These are phyloP conservation scores for Sus cebifrons DNA, from an alignment of 2,797 vertebrate genomes.

Conservation along the genomic window DNA sequence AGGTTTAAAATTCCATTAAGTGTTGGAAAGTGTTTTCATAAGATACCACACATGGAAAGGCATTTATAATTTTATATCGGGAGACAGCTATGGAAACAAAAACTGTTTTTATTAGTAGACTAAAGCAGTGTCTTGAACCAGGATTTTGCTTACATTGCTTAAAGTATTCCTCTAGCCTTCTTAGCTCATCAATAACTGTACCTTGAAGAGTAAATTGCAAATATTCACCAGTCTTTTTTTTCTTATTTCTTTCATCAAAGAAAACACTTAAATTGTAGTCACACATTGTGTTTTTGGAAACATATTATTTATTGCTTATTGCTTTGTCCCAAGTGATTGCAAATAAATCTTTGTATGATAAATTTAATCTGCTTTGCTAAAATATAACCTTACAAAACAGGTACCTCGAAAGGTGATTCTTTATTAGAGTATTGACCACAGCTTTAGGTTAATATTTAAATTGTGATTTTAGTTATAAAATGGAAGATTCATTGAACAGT, in stretches of 20 bases:
- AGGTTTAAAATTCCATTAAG: not conserved
- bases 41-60: not conserved
- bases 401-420: not conserved
- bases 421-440: not conserved
- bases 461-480: constrained; percentile 46
- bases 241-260: not conserved
- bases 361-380: constrained; percentile 3
- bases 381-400: constrained; percentile 10
- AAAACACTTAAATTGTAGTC: not conserved
- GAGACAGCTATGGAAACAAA: not conserved
- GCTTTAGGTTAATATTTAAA: constrained; percentile 17
- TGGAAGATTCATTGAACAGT: not conserved
- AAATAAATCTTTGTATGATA: not conserved
- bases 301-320: not conserved
- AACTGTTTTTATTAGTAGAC: not conserved
- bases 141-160: not conserved
- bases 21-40: not conserved
- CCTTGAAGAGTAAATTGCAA: constrained; percentile 27
- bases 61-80: not conserved
- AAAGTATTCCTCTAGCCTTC: constrained; percentile 2
- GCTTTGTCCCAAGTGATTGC: not conserved
- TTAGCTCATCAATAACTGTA: not conserved
- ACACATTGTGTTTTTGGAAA: not conserved
- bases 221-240: not conserved
- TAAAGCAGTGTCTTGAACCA: not conserved